A percentile compares a stretch with the other conserved stretches of the same genome.
Evolutionary conservation across 2,113 vertebrate species (phyloP).

Genomic region (Uria aalge): DNA sequence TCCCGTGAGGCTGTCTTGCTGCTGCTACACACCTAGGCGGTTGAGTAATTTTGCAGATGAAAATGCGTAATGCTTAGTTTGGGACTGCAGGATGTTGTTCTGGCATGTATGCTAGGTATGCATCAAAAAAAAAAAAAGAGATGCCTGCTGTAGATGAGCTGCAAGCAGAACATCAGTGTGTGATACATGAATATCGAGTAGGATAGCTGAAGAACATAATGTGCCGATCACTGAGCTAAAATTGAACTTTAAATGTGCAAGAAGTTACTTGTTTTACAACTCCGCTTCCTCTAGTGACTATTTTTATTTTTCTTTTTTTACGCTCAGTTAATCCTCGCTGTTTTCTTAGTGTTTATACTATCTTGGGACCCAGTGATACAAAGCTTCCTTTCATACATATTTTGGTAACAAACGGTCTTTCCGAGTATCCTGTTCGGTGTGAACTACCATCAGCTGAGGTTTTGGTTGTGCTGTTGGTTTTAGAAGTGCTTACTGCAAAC

Average conservation of each 20-base stretch:
- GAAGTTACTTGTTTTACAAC: background rate
- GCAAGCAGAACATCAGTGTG: background rate
- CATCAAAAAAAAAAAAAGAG: background rate
- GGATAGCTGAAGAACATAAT: background rate
- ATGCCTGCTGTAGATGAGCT: background rate
- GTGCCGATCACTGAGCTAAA: background rate
- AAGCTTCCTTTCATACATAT: background rate
- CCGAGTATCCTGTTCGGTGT: background rate
- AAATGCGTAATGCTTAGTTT: background rate
- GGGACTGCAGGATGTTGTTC: background rate
- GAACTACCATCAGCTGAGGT: background rate
- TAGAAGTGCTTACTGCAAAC: background rate
- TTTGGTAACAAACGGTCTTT: background rate
- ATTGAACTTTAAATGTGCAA: background rate
- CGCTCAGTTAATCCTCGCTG: background rate
- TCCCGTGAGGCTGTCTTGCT: background rate
- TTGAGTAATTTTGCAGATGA: background rate
- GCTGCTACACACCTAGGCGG: background rate
- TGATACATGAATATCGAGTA: background rate
- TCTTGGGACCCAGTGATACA: background rate
- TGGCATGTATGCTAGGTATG: background rate
- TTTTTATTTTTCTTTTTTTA: background rate
- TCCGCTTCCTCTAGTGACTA: background rate
- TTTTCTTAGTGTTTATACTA: background rate
- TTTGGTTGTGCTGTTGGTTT: background rate